Conservation (phyloP, 2,797 vertebrate species). For the Phrynocephalus forsythii region DNA sequence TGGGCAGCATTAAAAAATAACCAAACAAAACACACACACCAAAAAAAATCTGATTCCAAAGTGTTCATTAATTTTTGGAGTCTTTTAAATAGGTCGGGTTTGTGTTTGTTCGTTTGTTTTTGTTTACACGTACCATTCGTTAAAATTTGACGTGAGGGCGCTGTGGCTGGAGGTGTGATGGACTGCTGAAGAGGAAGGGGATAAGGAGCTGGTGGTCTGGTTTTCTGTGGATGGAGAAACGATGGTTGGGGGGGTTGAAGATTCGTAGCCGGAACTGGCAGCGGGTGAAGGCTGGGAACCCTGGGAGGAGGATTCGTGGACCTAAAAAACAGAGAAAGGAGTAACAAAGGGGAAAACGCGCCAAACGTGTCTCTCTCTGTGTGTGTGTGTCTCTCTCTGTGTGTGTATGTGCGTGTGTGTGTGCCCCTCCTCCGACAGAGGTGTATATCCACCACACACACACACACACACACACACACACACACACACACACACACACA, state of each 20-base stretch:
- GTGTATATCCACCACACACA: too few species aligned
- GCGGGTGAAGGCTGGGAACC: constrained; percentile 96
- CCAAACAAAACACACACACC: constrained; percentile 14
- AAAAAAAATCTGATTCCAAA: constrained; percentile 78
- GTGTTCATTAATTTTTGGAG: constrained; percentile 86
- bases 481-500: too few species aligned
- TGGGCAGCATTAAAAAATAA: constrained; percentile 76
- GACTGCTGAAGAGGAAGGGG: constrained; percentile 93
- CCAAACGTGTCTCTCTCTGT: constrained; percentile 3
- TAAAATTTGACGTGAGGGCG: constrained; percentile 99
- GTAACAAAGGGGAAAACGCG: constrained; percentile 14
- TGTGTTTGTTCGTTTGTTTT: constrained; percentile 66
- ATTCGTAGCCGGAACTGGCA: constrained; percentile 98
- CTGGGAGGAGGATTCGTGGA: constrained; percentile 94
- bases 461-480: too few species aligned
- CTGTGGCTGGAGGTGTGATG: constrained; percentile 97
- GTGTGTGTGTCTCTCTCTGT: background rate
- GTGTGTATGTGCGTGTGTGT: background rate
- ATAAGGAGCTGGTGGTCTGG: constrained; percentile 97
- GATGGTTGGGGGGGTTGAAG: constrained; percentile 97
- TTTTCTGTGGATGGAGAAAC: constrained; percentile 98
- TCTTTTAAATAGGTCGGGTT: constrained; percentile 83
- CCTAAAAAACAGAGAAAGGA: constrained; percentile 81
- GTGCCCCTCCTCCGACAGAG: background rate
- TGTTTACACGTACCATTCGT: constrained; percentile 99